A percentile compares a stretch with the other conserved stretches of the same genome.
These are phyloP conservation scores for Pedicia rivosa DNA, from an alignment of 2,888 invertebrate species.

Conservation along the genomic window DNA sequence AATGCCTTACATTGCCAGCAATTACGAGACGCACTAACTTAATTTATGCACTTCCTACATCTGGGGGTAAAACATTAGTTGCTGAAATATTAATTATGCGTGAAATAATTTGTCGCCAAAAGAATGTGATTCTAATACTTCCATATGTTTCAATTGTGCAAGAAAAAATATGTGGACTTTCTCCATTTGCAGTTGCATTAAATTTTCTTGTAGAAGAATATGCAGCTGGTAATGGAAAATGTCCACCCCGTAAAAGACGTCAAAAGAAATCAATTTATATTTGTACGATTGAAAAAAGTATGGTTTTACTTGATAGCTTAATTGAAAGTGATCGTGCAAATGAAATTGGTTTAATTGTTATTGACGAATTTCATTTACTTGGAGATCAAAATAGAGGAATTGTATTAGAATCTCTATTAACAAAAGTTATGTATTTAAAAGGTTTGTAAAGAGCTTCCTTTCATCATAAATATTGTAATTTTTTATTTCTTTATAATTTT, in stretches of 20 bases:
- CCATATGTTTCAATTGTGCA: conserved; percentile 96
- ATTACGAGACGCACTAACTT: conserved; percentile 59
- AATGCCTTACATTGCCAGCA: conserved; percentile 69
- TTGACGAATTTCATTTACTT: conserved; percentile 89
- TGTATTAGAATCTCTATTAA: conserved; percentile 64
- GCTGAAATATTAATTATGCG: conserved; percentile 87
- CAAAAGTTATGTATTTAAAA: conserved; percentile 57
- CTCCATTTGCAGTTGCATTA: conserved; percentile 73
- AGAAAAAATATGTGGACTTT: conserved; percentile 60
- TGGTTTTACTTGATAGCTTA: conserved; percentile 69
- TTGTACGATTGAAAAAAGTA: conserved; percentile 90
- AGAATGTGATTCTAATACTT: conserved; percentile 75
- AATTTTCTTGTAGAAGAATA: conserved; percentile 91
- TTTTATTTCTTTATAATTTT: conserved; percentile 4
- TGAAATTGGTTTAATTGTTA: conserved; percentile 62
- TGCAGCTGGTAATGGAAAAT: conserved; percentile 80
- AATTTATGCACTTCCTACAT: conserved; percentile 86
- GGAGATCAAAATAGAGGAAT: conserved; percentile 79
- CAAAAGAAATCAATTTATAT: conserved; percentile 68
- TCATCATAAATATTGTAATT: too few relatives aligned
- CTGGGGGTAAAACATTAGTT: conserved; percentile 93
- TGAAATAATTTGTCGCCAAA: conserved; percentile 63
- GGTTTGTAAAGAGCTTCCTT: conserved; percentile 41
- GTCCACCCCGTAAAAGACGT: conserved; percentile 63
- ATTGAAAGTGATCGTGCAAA: conserved; percentile 58